A percentile compares a stretch with the other conserved stretches of the same genome.
Evolutionary conservation across 2,113 vertebrate genomes (phyloP).

Genomic region (Microtus montanus): DNA sequence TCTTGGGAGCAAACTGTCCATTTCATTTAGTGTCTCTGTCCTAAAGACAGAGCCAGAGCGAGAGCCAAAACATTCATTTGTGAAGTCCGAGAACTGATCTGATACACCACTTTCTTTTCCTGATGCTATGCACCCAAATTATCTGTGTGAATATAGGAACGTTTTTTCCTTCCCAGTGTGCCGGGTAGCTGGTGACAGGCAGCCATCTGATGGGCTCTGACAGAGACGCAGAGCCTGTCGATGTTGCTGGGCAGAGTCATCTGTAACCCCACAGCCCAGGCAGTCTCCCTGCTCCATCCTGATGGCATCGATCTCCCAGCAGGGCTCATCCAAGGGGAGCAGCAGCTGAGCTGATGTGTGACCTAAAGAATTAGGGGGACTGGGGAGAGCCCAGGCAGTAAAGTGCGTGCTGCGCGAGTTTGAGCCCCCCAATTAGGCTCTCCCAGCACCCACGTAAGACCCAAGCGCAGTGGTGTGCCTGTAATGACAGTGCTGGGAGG

Average conservation of each 20-base stretch:
- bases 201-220: neutral
- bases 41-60: neutral
- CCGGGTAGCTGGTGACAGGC: constrained; percentile 35
- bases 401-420: too few relatives aligned
- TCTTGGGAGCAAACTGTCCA: constrained; percentile 49
- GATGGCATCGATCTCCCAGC: neutral
- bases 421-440: neutral
- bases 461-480: neutral
- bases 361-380: neutral
- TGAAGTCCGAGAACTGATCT: constrained; percentile 53
- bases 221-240: neutral
- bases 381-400: neutral
- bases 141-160: constrained; percentile 44
- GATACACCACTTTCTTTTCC: constrained; percentile 23
- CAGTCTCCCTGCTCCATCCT: neutral
- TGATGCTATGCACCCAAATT: constrained; percentile 43
- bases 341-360: neutral
- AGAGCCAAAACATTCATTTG: constrained; percentile 55
- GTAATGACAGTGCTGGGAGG: neutral
- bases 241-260: constrained; percentile 34
- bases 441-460: too few relatives aligned
- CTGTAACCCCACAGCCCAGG: neutral
- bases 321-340: neutral
- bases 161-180: neutral
- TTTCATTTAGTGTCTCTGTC: constrained; percentile 60